A percentile compares a stretch with the other conserved stretches of the same genome.
Conservation (phyloP, 2,113 vertebrate species). For the Rhagologus leucostigma region DNA sequence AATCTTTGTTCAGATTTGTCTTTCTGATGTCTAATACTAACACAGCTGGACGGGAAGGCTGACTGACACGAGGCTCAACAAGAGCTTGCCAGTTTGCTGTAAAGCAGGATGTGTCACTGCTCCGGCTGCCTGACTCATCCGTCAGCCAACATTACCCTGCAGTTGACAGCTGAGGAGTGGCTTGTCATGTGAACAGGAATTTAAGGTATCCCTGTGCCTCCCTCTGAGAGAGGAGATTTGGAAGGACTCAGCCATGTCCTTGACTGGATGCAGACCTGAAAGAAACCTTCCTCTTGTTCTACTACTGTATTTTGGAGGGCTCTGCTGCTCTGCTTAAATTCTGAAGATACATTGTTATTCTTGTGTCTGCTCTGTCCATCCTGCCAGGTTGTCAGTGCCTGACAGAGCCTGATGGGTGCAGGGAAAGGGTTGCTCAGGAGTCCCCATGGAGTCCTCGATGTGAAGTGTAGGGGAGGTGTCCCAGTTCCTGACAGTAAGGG, state of each 20-base stretch:
- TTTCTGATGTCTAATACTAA: not conserved
- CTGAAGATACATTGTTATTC: not conserved
- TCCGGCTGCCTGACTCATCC: not conserved
- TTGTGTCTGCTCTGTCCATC: not conserved
- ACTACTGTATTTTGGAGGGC: not conserved
- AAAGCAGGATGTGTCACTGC: not conserved
- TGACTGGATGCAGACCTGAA: not conserved
- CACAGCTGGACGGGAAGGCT: not conserved
- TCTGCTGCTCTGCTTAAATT: not conserved
- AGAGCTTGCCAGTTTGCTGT: not conserved
- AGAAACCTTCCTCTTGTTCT: not conserved
- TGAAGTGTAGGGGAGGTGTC: not conserved
- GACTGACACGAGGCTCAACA: not conserved
- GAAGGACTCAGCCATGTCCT: not conserved
- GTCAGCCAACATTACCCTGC: not conserved
- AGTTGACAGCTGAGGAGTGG: not conserved
- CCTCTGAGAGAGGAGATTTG: not conserved
- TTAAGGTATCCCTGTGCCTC: not conserved
- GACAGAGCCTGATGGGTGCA: not conserved
- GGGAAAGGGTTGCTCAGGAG: not conserved
- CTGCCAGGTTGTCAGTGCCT: not conserved
- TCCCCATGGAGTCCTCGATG: rapidly evolving
- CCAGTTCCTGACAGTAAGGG: not conserved
- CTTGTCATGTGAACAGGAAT: not conserved
- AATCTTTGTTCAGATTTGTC: not conserved